phyloP scores from a whole-genome alignment of 2,113 vertebrate species.

The Todiramphus chloris region DNA sequence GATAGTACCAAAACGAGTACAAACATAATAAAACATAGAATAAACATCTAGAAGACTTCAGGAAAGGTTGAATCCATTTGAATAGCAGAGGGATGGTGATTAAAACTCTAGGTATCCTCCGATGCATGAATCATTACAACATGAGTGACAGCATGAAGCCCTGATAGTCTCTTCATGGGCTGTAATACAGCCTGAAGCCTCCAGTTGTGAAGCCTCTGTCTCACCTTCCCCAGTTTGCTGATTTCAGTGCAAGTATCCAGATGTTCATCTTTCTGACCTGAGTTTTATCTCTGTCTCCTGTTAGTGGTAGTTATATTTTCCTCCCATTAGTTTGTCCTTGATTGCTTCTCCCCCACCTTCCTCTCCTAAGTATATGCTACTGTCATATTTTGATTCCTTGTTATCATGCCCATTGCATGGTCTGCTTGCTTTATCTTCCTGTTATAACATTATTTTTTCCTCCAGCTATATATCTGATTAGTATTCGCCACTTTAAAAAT shows the following conservation, averaged over 20 bases:
- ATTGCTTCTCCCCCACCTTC: background rate
- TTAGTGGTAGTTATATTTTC: background rate
- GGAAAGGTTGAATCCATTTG: background rate
- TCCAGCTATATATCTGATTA: constrained; percentile 25
- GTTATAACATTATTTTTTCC: background rate
- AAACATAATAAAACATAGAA: background rate
- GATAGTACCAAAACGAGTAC: background rate
- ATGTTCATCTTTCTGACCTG: background rate
- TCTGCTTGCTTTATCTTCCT: background rate
- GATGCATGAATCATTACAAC: accelerated
- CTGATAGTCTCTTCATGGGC: background rate
- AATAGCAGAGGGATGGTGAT: background rate
- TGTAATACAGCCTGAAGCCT: background rate
- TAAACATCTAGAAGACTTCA: background rate
- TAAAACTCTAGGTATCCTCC: background rate
- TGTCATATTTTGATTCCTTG: background rate
- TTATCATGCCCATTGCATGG: background rate
- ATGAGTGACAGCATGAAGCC: background rate
- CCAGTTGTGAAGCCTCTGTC: background rate
- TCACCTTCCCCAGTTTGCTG: background rate
- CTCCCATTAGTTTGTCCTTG: background rate
- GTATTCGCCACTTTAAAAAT: constrained; percentile 30
- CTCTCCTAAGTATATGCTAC: background rate
- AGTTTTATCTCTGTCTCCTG: background rate
- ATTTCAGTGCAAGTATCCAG: background rate